A percentile compares a stretch with the other conserved stretches of the same genome.
These are phyloP conservation scores for Gymnobelideus leadbeateri DNA, from an alignment of 2,113 vertebrate species.

Conservation along the genomic window DNA sequence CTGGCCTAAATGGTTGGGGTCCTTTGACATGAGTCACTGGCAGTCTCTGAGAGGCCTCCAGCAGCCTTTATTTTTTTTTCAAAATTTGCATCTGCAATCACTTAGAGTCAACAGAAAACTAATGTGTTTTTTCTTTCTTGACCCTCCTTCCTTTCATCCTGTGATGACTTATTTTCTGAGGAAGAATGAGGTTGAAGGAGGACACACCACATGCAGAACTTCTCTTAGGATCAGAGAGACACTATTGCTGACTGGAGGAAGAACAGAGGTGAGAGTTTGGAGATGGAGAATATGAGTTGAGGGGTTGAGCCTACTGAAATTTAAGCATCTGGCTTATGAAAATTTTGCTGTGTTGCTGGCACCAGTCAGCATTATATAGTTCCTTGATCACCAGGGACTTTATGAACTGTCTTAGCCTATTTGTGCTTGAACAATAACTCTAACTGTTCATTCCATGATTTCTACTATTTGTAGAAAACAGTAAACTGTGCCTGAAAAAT, in stretches of 20 bases:
- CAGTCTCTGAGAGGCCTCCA: neutral
- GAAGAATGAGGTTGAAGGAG: slow-evolving; percentile 36
- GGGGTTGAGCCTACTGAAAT: slow-evolving; percentile 64
- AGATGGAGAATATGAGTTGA: slow-evolving; percentile 48
- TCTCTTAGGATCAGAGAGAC: slow-evolving; percentile 60
- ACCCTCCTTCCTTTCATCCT: neutral
- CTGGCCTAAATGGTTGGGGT: neutral
- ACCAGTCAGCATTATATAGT: slow-evolving; percentile 80
- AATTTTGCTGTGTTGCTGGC: slow-evolving; percentile 78
- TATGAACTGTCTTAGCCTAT: slow-evolving; percentile 83
- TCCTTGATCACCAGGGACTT: slow-evolving; percentile 82
- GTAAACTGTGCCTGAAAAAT: slow-evolving; percentile 77
- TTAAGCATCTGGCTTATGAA: slow-evolving; percentile 77
- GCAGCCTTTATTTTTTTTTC: neutral
- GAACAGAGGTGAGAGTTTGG: slow-evolving; percentile 50
- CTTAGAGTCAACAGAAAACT: slow-evolving; percentile 22
- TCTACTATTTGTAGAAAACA: slow-evolving; percentile 72
- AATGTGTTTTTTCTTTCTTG: slow-evolving; percentile 25
- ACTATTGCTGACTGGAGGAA: slow-evolving; percentile 37
- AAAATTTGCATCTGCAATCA: slow-evolving; percentile 56
- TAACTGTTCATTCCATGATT: slow-evolving; percentile 75
- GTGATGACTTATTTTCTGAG: slow-evolving; percentile 25
- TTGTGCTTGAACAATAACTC: slow-evolving; percentile 85
- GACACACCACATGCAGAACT: slow-evolving; percentile 38
- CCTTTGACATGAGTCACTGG: neutral